phyloP scores from a whole-genome alignment of 1,140 invertebrate species.

The Dinoponera quadriceps region DNA sequence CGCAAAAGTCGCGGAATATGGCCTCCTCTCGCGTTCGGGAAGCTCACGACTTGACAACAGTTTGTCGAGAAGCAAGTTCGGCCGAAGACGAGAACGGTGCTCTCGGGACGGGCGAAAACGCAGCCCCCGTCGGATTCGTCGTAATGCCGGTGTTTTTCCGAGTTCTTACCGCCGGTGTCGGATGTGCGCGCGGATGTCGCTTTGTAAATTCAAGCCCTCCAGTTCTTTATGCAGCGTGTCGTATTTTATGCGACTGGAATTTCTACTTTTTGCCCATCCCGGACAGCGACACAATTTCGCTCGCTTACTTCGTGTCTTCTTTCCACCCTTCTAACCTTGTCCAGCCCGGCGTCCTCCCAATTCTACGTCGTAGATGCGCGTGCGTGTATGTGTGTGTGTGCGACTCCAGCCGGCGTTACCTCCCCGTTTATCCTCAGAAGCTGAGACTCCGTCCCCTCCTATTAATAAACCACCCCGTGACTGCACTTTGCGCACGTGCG shows the following conservation, averaged over 20 bases:
- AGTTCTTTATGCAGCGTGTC: conserved; percentile 51
- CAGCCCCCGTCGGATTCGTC: conserved; percentile 34
- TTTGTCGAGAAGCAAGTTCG: no score
- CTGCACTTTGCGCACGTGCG: not conserved
- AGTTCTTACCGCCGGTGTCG: not conserved
- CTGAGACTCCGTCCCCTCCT: conserved; percentile 3
- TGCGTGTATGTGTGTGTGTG: not conserved
- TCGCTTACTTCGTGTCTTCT: conserved; percentile 20
- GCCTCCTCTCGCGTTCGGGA: no score
- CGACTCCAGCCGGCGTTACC: no score
- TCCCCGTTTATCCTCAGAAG: conserved; percentile 46
- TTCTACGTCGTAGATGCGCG: not conserved
- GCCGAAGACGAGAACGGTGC: no score
- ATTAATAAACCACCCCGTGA: conserved; percentile 42
- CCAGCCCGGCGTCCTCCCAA: not conserved
- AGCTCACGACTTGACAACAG: no score
- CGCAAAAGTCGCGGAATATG: no score
- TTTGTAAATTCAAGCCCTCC: conserved; percentile 54
- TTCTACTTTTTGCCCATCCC: conserved; percentile 24
- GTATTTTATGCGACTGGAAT: conserved; percentile 59
- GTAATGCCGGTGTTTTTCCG: not conserved
- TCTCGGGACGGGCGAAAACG: no score
- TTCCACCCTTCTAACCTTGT: not conserved
- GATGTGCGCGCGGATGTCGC: conserved; percentile 44
- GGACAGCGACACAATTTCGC: conserved; percentile 41